A percentile compares a stretch with the other conserved stretches of the same genome.
These are phyloP conservation scores for Ctenomys sociabilis DNA, from an alignment of 2,113 vertebrate genomes.

Conservation along the genomic window DNA sequence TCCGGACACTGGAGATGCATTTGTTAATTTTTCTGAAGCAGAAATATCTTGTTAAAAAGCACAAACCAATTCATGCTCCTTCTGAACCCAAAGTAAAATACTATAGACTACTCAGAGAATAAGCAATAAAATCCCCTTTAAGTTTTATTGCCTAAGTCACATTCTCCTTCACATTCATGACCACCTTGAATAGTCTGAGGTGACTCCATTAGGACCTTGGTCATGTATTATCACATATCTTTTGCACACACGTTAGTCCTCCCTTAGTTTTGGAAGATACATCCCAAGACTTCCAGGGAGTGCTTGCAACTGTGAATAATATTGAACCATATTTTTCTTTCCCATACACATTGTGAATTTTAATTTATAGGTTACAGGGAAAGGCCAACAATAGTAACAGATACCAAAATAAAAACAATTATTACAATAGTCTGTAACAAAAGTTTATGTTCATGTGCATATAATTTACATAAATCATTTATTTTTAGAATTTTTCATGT, in stretches of 20 bases:
- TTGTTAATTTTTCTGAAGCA: conserved; percentile 43
- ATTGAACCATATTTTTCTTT: too few species aligned
- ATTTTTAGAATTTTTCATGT: not conserved
- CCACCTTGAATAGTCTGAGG: not conserved
- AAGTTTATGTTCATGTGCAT: not conserved
- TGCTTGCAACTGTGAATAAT: not conserved
- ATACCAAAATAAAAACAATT: not conserved
- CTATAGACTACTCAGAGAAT: not conserved
- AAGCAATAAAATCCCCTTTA: not conserved
- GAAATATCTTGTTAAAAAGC: not conserved
- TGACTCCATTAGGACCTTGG: not conserved
- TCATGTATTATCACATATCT: not conserved
- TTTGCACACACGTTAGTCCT: not conserved
- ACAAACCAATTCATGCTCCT: not conserved
- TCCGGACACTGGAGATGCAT: not conserved
- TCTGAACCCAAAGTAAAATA: conserved; percentile 20
- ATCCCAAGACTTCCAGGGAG: not conserved
- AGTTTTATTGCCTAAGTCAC: not conserved
- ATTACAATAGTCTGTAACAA: not conserved
- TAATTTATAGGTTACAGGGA: not conserved
- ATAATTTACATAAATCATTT: not conserved
- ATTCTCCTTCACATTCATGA: not conserved
- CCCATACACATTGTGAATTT: not conserved
- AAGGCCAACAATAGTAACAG: not conserved
- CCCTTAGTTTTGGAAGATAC: not conserved